Conservation (phyloP, 1,140 invertebrate species). For the Diuraphis noxia region DNA sequence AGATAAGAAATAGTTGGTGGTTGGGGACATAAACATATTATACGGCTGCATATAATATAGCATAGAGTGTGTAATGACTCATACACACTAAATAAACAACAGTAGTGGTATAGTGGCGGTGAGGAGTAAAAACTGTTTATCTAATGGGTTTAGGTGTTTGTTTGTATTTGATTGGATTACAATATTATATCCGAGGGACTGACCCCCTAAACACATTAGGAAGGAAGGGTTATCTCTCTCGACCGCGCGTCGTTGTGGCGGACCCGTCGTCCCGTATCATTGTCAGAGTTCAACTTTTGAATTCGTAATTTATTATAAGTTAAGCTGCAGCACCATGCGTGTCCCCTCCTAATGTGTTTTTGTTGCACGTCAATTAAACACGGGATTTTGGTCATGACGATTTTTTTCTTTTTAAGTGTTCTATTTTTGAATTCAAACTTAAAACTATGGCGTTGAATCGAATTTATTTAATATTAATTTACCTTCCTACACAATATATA, state of each 20-base stretch:
- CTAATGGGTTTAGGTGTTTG: constrained; percentile 50
- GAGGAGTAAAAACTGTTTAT: constrained; percentile 48
- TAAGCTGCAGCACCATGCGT: neutral
- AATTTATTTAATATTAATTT: neutral
- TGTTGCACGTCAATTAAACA: constrained; percentile 39
- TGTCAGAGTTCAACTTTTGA: constrained; percentile 48
- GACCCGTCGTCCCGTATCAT: constrained; percentile 49
- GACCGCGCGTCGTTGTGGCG: constrained; percentile 43
- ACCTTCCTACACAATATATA: neutral
- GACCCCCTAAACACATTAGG: constrained; percentile 37
- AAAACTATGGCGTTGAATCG: neutral
- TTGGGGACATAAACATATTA: constrained; percentile 28
- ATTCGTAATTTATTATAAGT: constrained; percentile 44
- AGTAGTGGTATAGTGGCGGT: neutral
- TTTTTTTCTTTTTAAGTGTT: neutral
- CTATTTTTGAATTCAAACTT: neutral
- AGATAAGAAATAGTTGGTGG: constrained; percentile 36
- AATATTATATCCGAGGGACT: constrained; percentile 49
- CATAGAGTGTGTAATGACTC: constrained; percentile 40
- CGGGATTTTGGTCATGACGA: neutral
- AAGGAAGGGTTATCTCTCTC: constrained; percentile 37
- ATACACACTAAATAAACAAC: constrained; percentile 45
- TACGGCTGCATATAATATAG: neutral
- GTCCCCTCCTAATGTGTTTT: constrained; percentile 24
- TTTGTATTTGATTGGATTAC: constrained; percentile 50